These are phyloP conservation scores for Drosophila tanythrix DNA, from an alignment of 2,888 invertebrate genomes.

Conservation along the genomic window DNA sequence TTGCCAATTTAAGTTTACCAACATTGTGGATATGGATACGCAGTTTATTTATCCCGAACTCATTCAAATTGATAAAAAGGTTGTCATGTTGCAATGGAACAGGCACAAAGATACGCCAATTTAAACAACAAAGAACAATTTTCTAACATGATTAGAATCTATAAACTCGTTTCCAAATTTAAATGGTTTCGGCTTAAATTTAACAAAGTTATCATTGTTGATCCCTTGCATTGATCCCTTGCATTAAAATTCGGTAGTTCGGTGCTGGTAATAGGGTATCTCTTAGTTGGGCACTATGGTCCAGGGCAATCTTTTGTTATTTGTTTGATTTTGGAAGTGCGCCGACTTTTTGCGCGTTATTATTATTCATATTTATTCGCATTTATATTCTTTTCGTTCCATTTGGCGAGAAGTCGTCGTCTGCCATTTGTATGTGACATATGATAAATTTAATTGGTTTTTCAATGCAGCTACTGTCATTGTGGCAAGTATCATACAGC, in stretches of 20 bases:
- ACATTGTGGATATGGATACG: constrained; percentile 26
- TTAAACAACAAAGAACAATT: not conserved
- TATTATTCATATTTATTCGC: constrained; percentile 62
- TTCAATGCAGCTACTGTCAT: constrained; percentile 31
- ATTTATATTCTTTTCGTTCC: constrained; percentile 50
- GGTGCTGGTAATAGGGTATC: not conserved
- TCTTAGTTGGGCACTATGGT: not conserved
- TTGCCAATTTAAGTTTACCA: constrained; percentile 53
- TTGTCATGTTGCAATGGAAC: not conserved
- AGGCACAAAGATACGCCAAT: not conserved
- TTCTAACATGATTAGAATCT: not conserved
- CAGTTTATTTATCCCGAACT: not conserved
- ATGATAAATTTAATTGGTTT: constrained; percentile 68
- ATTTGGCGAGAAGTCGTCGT: constrained; percentile 36
- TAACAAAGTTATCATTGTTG: not conserved
- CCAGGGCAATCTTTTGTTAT: not conserved
- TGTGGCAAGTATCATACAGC: constrained; percentile 39
- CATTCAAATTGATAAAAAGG: not conserved
- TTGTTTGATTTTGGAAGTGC: constrained; percentile 16
- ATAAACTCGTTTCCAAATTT: not conserved
- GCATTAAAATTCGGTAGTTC: not conserved
- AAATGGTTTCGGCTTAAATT: not conserved
- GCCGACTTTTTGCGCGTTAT: constrained; percentile 39
- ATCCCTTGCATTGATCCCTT: not conserved
- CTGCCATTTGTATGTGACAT: constrained; percentile 48